Evolutionary conservation across 2,888 invertebrate genomes (phyloP).

Genomic region (Ferdinandea cuprea): DNA sequence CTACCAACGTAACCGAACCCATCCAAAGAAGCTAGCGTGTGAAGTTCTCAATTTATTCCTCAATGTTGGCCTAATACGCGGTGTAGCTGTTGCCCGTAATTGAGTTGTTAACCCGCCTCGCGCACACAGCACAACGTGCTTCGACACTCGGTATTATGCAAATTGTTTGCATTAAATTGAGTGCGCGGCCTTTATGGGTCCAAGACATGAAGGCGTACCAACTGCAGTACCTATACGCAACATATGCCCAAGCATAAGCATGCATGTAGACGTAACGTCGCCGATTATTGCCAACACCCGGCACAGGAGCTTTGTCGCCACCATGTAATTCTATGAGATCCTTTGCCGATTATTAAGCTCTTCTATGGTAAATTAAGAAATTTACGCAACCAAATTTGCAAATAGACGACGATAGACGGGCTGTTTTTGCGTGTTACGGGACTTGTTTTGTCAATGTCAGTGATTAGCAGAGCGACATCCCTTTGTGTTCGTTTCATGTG

Average conservation of each 20-base stretch:
- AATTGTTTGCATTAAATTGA: slow-evolving; percentile 71
- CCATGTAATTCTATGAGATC: slow-evolving; percentile 39
- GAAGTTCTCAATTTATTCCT: slow-evolving; percentile 60
- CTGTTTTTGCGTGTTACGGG: slow-evolving; percentile 41
- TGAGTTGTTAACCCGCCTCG: slow-evolving; percentile 68
- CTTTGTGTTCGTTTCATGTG: background rate
- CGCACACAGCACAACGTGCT: slow-evolving; percentile 49
- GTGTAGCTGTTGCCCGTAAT: slow-evolving; percentile 61
- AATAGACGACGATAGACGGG: background rate
- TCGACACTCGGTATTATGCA: slow-evolving; percentile 70
- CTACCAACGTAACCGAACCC: background rate
- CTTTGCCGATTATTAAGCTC: slow-evolving; percentile 17
- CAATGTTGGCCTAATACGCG: slow-evolving; percentile 54
- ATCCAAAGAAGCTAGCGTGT: slow-evolving; percentile 63
- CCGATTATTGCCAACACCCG: slow-evolving; percentile 60
- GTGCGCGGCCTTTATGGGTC: slow-evolving; percentile 54
- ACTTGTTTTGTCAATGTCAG: slow-evolving; percentile 46
- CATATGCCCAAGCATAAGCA: slow-evolving; percentile 11
- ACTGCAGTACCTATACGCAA: background rate
- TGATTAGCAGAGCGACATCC: slow-evolving; percentile 54
- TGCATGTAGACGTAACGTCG: slow-evolving; percentile 71
- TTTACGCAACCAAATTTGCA: slow-evolving; percentile 50
- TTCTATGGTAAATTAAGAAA: slow-evolving; percentile 58
- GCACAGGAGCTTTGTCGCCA: slow-evolving; percentile 52
- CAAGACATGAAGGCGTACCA: slow-evolving; percentile 55